Evolutionary conservation across 2,113 vertebrate species (phyloP), one percentile per base, ranked within the genome.

Genomic region (Ptilorrhoa leucosticta): DNA sequence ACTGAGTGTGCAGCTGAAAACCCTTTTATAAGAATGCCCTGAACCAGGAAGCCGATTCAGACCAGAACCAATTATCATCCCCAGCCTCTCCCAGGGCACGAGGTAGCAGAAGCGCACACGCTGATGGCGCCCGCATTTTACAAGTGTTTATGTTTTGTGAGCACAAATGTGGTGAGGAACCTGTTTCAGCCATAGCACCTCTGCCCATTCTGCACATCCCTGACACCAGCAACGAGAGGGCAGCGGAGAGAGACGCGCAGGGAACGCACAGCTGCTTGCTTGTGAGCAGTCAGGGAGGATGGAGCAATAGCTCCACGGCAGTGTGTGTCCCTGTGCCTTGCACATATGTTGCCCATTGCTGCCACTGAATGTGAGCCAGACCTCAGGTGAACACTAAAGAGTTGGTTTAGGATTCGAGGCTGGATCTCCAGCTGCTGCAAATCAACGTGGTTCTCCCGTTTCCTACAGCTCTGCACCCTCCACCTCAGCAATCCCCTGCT

Each of bases 31-130:
- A 93, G 90, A 76, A 89, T 72, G 93, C 94, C 93, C 69, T 97
- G 86, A 96, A 96, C 94, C 96, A 89, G 94, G 93, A 94, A 96
- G 86, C 51, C 31, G 9, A 87, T 72, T 94, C 89, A 90, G 95
- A 96, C 90, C 95, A 96, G 95, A 89, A 90, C 76, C 87, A 75
- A 94, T 96, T 93, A 96, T 33, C 28, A 3, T 80, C 77, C 58
- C 89, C 76, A 85, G 71, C 48, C 80, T 85, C 47, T 90, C 82
- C 76, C 78, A 28, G 68, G 75, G 60, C 75, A 39, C 45, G 10
- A 26, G 42, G 80, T 42, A 48, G 33, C 76, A 82, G 79, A 78
- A 54, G 65, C 3, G 0, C 57, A 20, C 58, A 44, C 23, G 1
- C 37, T 73, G 64, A 45, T 8, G 44, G 50, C 44, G 58, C 81